Evolutionary conservation across 92 coral and sea anemone genomes (phyloP), one percentile per base, ranked within the genome.

Genomic region (Epizoanthus rinbou): DNA sequence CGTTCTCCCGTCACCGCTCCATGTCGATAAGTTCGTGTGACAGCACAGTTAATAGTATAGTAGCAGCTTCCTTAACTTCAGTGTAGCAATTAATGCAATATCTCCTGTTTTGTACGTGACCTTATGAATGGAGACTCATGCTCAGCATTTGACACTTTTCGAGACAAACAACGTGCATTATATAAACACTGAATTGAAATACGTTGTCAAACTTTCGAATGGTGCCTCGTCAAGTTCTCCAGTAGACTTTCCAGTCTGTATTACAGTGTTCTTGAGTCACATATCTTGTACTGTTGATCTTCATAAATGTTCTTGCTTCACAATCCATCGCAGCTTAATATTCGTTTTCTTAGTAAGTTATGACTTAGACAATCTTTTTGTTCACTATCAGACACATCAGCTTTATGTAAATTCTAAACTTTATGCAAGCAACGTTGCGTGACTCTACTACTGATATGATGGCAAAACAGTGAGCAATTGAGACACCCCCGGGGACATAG

Each of bases 21-120:
- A 75, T 94, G 64, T 89, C 93, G 8, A 57, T 90, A 18, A 94
- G 99, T 52, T 97, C 99, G 1, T 91, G 93, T 60, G 99, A 97
- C 84, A 97, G 99, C 79, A 89, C 99, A 82, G 99, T 71, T 78
- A 54, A 47, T 31, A 22, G 41, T 8, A 47, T 45, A 35, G 41
- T 7, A 18, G 14, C 45, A 81, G 43, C 80, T 28, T 21, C 1
- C 43, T 47, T 3, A 10, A 2, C 52, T 62, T 45, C 24, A 10
- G 39, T 25, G 19, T 57, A 28, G 31, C 2, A 25, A 14, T 37
- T 0, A 72, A 2, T 5, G 7, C 0, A 33, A 17, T 64, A n/a
- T 3, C 17, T 41, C 37, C 1, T 28, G 23, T 22, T n/a, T 57
- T 2, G 33, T 57, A 23, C 43, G 47, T 56, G 65, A 19, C 21